phyloP scores from a whole-genome alignment of 2,797 vertebrate species.

The Sebastes hubbsi region DNA sequence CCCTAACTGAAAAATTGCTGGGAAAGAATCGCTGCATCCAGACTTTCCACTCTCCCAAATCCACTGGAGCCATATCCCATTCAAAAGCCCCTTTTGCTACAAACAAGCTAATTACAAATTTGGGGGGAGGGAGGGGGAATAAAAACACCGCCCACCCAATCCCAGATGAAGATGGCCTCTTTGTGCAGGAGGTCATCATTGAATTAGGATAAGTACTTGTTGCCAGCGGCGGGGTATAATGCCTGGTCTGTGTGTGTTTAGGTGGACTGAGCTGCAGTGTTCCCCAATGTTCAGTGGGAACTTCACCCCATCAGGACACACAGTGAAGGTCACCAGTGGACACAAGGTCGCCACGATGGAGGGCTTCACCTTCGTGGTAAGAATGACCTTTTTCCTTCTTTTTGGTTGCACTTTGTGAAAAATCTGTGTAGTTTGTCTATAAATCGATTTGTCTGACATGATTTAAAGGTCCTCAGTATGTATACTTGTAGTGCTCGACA shows the following conservation, averaged over 20 bases:
- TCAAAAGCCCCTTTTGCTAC: constrained; percentile 53
- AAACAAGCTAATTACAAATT: constrained; percentile 56
- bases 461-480: too few relatives aligned
- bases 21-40: constrained; percentile 60
- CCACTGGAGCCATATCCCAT: constrained; percentile 36
- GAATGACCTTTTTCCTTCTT: constrained; percentile 16
- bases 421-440: neutral
- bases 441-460: too few relatives aligned
- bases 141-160: constrained; percentile 36
- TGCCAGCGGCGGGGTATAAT: constrained; percentile 61
- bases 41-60: constrained; percentile 54
- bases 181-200: constrained; percentile 71
- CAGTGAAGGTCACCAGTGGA: constrained; percentile 87
- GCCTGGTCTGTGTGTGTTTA: constrained; percentile 76
- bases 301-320: constrained; percentile 81
- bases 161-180: constrained; percentile 55
- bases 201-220: constrained; percentile 74
- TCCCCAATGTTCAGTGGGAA: constrained; percentile 71
- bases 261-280: constrained; percentile 82
- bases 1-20: constrained; percentile 76
- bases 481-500: too few relatives aligned
- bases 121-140: neutral
- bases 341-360: constrained; percentile 78
- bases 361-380: constrained; percentile 93
- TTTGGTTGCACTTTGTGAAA: neutral